Base-by-base conservation (phyloP, 30 jellyfish, hydroid and myxozoan species). In the Rhopilema esculentum region DNA sequence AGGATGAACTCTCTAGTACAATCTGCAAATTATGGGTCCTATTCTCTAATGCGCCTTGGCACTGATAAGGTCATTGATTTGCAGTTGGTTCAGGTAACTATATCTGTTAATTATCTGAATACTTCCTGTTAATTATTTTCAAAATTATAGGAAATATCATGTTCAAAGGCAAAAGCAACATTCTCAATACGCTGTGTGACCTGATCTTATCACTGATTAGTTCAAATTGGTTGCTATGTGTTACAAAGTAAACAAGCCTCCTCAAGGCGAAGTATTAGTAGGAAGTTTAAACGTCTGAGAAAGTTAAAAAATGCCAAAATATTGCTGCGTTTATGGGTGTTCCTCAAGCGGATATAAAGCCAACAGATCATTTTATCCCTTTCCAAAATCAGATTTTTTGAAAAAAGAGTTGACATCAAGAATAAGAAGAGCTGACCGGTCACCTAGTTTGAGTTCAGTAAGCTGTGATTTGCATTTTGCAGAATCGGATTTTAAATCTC, bases 1-100 rank as follows among this genome's bases (percentile, higher is more conserved):
- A 71, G 82, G 28, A 71, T 71, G 68, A 63, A 71, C 64, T 71
- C 82, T 27, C 82, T 63, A 23, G 82, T 61, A 0, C 82, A 71
- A 18, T n/a, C 61, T 1, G 82, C 82, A 27, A 71, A 71, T 23
- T 71, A 71, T 71, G 82, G 82, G 49, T 26, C 82, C 24, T 28
- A 71, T 71, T 71, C 63, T 25, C 49, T 71, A 53, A 71, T 71
- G 82, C 63, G 28, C 31, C 64, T 71, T 8, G 63, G 30, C 49
- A 26, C 82, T 17, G 28, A 71, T 31, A 66, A 71, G 30, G 52
- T 71, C 64, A 23, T 71, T 0, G 64, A 31, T 30, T 27, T 71
- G 12, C 82, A 28, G 18, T 23, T 31, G 28, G 65, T 71, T 23
- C 82, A 71, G 82, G 82, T 71, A 66, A 40, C 57, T 40, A 40